phyloP scores from a whole-genome alignment of 2,888 invertebrate genomes.

The Synergus umbraculus region DNA sequence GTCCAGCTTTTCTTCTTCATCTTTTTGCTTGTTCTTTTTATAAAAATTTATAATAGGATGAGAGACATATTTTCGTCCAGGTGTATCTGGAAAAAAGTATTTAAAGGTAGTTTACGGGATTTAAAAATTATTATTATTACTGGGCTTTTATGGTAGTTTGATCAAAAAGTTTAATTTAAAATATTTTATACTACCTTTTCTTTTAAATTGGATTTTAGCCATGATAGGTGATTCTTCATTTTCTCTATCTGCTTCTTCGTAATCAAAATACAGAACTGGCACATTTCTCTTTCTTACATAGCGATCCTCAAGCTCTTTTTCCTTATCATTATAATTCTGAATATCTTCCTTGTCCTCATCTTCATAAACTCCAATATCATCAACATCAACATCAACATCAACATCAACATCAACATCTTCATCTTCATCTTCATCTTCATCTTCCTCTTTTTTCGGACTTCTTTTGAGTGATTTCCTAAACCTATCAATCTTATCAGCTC shows the following conservation, averaged over 20 bases:
- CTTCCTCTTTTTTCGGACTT: not conserved
- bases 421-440: not conserved
- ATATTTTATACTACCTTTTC: not conserved
- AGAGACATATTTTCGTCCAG: not conserved
- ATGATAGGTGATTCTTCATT: not conserved
- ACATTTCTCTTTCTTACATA: not conserved
- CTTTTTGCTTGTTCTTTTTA: slow-evolving; percentile 41
- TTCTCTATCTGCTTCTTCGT: not conserved
- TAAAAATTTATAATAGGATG: too few relatives aligned
- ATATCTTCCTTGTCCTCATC: slow-evolving; percentile 52
- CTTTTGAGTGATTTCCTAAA: not conserved
- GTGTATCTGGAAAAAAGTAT: not conserved
- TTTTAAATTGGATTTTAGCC: not conserved
- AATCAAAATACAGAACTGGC: slow-evolving; percentile 4
- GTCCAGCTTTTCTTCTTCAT: slow-evolving; percentile 49
- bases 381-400: not conserved
- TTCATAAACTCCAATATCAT: slow-evolving; percentile 44
- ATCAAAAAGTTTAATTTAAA: too few relatives aligned
- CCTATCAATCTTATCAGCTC: not conserved
- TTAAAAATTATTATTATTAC: too few relatives aligned
- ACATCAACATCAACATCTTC: not conserved
- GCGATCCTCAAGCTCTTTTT: slow-evolving; percentile 43
- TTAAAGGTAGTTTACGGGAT: too few relatives aligned
- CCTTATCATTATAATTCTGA: slow-evolving; percentile 46
- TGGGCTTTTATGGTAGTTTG: too few relatives aligned